Percentiles rank a stretch among this genome's conserved stretches.
phyloP scores from a whole-genome alignment of 2,888 invertebrate species.

The Papilio elwesi region DNA sequence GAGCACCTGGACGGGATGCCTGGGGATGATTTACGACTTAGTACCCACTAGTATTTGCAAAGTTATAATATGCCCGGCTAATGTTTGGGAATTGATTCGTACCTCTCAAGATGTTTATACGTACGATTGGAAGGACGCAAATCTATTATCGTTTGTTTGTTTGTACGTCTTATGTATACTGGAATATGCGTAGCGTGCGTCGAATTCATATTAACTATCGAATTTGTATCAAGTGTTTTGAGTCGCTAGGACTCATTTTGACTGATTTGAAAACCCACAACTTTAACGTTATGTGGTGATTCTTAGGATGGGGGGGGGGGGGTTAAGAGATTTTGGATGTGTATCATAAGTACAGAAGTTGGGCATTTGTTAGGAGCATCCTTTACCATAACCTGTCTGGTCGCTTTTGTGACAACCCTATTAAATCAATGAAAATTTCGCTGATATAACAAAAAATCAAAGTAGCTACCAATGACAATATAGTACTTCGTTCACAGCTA shows the following conservation, averaged over 20 bases:
- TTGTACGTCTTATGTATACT: neutral
- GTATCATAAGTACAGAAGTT: too few species aligned
- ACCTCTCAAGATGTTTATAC: conserved; percentile 4
- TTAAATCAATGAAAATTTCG: neutral
- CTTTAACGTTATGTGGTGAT: too few species aligned
- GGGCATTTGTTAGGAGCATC: too few species aligned
- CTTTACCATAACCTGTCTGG: too few species aligned
- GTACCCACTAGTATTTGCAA: neutral
- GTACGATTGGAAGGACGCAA: conserved; percentile 10
- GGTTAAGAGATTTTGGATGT: too few species aligned
- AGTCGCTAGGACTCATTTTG: too few species aligned
- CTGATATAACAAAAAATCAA: conserved; percentile 1
- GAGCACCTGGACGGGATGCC: conserved; percentile 29
- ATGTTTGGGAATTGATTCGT: conserved; percentile 27
- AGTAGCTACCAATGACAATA: too few species aligned
- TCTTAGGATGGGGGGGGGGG: too few species aligned
- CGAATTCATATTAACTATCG: too few species aligned
- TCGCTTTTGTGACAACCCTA: neutral
- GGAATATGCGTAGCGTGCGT: too few species aligned
- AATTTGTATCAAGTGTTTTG: too few species aligned
- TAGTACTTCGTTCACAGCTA: neutral
- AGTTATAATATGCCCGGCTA: neutral
- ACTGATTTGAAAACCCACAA: too few species aligned
- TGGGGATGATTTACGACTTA: conserved; percentile 24
- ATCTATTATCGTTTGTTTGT: conserved; percentile 5